Percentiles rank a stretch among this genome's conserved stretches.
phyloP scores from a whole-genome alignment of 2,797 vertebrate genomes.

The Diceros bicornis region DNA sequence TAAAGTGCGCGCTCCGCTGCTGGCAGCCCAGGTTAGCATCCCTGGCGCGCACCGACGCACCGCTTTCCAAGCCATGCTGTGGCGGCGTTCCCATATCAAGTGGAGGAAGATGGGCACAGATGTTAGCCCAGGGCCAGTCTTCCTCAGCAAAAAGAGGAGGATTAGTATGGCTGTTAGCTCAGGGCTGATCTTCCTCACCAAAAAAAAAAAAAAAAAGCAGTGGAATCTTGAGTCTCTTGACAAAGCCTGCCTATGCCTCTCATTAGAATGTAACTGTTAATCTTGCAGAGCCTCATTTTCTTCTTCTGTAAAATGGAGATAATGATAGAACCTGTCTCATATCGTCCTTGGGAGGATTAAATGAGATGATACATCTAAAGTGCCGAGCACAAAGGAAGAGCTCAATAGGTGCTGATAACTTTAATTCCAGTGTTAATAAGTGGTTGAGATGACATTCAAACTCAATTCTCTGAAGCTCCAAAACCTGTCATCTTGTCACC shows the following conservation, averaged over 20 bases:
- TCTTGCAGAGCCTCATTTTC: background rate
- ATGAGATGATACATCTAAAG: background rate
- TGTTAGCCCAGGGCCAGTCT: no score
- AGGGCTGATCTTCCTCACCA: no score
- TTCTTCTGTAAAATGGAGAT: background rate
- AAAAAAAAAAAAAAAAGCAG: background rate
- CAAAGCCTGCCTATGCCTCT: background rate
- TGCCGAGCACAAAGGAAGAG: background rate
- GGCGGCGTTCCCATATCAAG: no score
- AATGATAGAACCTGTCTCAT: background rate
- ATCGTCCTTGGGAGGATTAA: background rate
- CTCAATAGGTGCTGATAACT: background rate
- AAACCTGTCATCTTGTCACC: background rate
- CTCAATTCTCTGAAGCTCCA: background rate
- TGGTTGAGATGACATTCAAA: background rate
- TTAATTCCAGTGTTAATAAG: background rate
- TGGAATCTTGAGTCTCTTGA: background rate
- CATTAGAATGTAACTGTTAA: background rate
- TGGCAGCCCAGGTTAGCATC: no score
- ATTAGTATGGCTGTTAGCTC: no score
- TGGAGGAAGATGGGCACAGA: no score
- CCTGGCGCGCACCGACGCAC: no score
- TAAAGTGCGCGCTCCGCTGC: no score
- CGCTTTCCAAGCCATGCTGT: no score
- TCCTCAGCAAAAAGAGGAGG: no score